Base-by-base conservation (phyloP, 2,888 invertebrate species). In the Griposia aprilina region DNA sequence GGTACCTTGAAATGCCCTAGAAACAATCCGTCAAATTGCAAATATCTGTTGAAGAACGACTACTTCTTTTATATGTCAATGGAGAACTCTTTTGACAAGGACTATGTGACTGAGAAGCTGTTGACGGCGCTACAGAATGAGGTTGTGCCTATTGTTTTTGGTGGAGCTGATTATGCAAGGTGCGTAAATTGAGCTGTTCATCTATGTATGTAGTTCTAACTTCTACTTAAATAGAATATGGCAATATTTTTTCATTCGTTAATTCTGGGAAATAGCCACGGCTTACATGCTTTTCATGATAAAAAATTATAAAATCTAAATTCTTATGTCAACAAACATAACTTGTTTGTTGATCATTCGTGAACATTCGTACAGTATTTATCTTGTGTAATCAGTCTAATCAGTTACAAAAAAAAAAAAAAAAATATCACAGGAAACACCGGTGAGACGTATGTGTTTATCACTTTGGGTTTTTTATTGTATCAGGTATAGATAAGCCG, bases 21-120 rank as follows among this genome's bases (percentile, higher is more conserved):
- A 77, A 59, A 87, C 1, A 84, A 81, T 8, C 85, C 89, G n/a
- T 71, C 89, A 0, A 90, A 89, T 30, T 97, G 97, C 78, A 90
- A 93, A 73, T 82, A 78, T 48, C 91, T 94, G 86, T 80, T 97
- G 66, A 96, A 97, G 82, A 94, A 92, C 23, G 96, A 98, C 77
- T 98, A 98, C 93, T 98, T 97, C 91, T 98, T 98, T 91, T 98
- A 98, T 90, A 92, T 98, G 82, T 95, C 97, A 0, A 97, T 98
- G 89, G 98, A 98, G 93, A 98, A 98, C 92, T 98, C 98, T 4
- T 97, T 98, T 86, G 98, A 98, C 88, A 95, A 95, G 70, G 96
- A 96, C 85, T 96, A 96, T 67, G 94, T 96, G 5, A 96, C 96
- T 0, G 96, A 96, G 90, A 98, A 98, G 91, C 94, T 98, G 85